phyloP scores from a whole-genome alignment of 2,797 vertebrate genomes.

The Diplodus puntazzo region DNA sequence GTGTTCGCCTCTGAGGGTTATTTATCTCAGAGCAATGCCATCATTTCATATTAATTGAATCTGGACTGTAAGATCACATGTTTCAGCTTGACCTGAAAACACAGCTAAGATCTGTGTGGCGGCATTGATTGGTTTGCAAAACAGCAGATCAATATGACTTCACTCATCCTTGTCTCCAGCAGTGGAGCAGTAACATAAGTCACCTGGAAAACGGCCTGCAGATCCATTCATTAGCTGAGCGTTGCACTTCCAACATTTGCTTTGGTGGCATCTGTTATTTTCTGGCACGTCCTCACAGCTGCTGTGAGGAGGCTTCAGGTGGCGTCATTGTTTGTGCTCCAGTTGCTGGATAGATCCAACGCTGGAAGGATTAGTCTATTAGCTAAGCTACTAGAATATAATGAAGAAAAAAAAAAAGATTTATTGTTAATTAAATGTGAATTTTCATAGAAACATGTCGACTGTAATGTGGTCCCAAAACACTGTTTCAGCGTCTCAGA shows the following conservation, averaged over 20 bases:
- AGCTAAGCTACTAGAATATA: slow-evolving; percentile 26
- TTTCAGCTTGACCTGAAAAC: slow-evolving; percentile 62
- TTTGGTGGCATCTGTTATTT: slow-evolving; percentile 79
- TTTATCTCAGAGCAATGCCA: slow-evolving; percentile 31
- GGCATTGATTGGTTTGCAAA: slow-evolving; percentile 62
- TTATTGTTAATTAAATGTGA: too few species aligned
- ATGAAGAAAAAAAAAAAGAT: neutral
- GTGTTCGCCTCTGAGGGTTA: slow-evolving; percentile 24
- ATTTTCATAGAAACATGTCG: neutral
- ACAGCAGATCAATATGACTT: slow-evolving; percentile 71
- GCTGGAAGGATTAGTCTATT: slow-evolving; percentile 11
- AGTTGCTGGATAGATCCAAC: slow-evolving; percentile 35
- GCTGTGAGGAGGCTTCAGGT: slow-evolving; percentile 66
- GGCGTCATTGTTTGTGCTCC: slow-evolving; percentile 47
- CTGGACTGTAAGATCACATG: slow-evolving; percentile 25
- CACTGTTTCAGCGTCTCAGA: neutral
- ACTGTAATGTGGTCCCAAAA: neutral
- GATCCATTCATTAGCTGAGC: slow-evolving; percentile 73
- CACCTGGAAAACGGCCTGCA: slow-evolving; percentile 72
- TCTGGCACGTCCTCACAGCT: slow-evolving; percentile 59
- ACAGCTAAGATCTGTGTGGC: slow-evolving; percentile 42
- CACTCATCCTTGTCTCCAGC: slow-evolving; percentile 70
- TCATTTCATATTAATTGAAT: slow-evolving; percentile 55
- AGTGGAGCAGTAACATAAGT: slow-evolving; percentile 70
- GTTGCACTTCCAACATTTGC: slow-evolving; percentile 74